Base-by-base conservation (phyloP, 1,140 invertebrate genomes). In the Aphelenchoides besseyi region DNA sequence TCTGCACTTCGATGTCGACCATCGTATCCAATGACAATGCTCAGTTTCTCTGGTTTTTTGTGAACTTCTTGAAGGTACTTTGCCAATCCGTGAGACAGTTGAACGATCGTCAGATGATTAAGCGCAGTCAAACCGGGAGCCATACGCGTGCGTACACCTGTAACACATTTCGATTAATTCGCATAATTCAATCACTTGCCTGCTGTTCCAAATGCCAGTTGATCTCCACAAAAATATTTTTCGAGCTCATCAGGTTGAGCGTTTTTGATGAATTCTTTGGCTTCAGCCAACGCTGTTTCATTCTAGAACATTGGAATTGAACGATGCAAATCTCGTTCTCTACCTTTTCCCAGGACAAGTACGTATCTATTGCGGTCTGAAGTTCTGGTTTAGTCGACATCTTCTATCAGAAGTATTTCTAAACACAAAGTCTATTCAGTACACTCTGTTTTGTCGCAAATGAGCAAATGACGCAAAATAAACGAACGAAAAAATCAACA, bases 71-170 rank as follows among this genome's bases (percentile, higher is more conserved):
- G 82, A 30, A 97, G 80, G 85, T 95, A 93, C 66, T 90, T 89
- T 36, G 90, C 89, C 55, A 99, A 85, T 2, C 95, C 96, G 89
- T 97, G 95, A 2, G 91, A 90, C 23, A 95, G 93, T 87, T 99
- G 97, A 57, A 98, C 89, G 32, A 99, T 91, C 0, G 97, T 95
- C 30, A 99, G 87, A 86, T 99, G 95, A 87, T 99, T 99, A 91
- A 99, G 95, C 68, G 90, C 90, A 77, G 89, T 89, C 82, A 91
- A 97, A 0, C 96, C 97, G 41, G 93, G 90, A 18, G 90, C 91
- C 95, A 98, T 98, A 72, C 87, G 87, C 0, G 92, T 92, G 70
- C 97, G 88, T 3, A 98, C 86, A 1, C 95, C 88, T 81, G 94
- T 92, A 2, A 16, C n/a, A n/a, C n/a, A n/a, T n/a, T n/a, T n/a